Percentiles rank a stretch among this genome's conserved stretches.
These are phyloP conservation scores for Semibalanus balanoides DNA, from an alignment of 1,140 invertebrate genomes.

Conservation along the genomic window DNA sequence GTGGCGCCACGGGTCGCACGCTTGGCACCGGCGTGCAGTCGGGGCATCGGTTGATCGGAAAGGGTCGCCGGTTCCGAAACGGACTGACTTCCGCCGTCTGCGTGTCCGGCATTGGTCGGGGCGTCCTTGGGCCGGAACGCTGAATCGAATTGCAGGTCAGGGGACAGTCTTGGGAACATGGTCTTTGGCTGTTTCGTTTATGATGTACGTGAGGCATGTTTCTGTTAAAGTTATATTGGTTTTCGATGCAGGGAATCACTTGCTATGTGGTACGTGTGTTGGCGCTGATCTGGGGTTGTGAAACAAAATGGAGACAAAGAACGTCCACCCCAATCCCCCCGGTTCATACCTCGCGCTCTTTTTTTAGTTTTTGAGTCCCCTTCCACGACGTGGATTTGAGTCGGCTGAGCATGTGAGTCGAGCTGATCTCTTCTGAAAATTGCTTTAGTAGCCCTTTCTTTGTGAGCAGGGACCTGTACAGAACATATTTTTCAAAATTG, in stretches of 20 bases:
- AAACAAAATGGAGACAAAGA: conserved; percentile 2
- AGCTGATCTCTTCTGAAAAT: neutral
- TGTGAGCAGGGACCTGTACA: neutral
- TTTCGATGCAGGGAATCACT: neutral
- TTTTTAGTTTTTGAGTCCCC: neutral
- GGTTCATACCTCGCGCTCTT: neutral
- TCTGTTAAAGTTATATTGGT: neutral
- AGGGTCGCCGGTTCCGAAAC: neutral
- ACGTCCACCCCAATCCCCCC: no score
- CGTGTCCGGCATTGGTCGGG: neutral
- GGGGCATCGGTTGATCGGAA: neutral
- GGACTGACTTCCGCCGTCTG: neutral
- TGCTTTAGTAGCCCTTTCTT: neutral
- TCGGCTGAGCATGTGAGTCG: neutral
- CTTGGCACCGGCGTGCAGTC: neutral
- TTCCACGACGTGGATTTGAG: neutral
- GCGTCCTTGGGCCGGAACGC: neutral
- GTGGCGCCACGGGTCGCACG: neutral
- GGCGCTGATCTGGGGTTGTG: neutral
- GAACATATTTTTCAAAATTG: neutral
- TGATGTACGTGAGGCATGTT: neutral
- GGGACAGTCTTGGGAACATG: neutral
- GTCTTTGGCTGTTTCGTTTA: neutral
- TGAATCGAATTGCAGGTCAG: neutral
- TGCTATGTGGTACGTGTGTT: neutral